These are phyloP conservation scores for Philopotamus ludificatus DNA, from an alignment of 1,140 invertebrate genomes.

Conservation along the genomic window DNA sequence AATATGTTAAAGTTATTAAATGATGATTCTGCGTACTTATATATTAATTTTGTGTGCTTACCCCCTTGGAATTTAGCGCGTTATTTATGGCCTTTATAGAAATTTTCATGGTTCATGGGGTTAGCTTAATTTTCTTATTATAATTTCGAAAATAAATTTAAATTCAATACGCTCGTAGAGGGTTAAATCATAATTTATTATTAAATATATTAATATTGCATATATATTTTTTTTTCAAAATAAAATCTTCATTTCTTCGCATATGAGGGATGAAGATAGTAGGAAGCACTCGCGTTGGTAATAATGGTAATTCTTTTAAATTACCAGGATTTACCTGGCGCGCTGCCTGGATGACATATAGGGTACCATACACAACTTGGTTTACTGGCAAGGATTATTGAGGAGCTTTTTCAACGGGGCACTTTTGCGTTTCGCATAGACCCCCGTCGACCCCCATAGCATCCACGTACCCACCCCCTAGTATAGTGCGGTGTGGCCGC, in stretches of 20 bases:
- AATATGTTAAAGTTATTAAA: slow-evolving; percentile 28
- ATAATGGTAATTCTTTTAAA: background rate
- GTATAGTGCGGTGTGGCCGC: slow-evolving; percentile 44
- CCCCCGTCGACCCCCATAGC: background rate
- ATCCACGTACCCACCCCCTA: background rate
- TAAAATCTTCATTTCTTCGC: background rate
- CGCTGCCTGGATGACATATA: slow-evolving; percentile 15
- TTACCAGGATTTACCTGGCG: background rate
- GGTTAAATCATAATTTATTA: no score
- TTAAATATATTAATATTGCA: no score
- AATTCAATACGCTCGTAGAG: no score
- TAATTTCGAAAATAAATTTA: slow-evolving; percentile 22
- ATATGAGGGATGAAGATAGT: background rate
- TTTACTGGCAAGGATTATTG: slow-evolving; percentile 26
- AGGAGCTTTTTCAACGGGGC: slow-evolving; percentile 14
- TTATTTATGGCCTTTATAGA: slow-evolving; percentile 43
- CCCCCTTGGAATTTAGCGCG: slow-evolving; percentile 36
- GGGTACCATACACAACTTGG: slow-evolving; percentile 11
- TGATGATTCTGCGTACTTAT: slow-evolving; percentile 30
- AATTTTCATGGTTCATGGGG: slow-evolving; percentile 34
- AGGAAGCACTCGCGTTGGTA: background rate
- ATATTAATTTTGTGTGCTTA: slow-evolving; percentile 27
- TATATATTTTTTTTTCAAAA: no score
- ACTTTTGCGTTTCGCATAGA: no score
- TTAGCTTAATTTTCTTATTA: slow-evolving; percentile 13